Evolutionary conservation across 2,888 invertebrate genomes (phyloP).

Genomic region (Ferdinandea cuprea): DNA sequence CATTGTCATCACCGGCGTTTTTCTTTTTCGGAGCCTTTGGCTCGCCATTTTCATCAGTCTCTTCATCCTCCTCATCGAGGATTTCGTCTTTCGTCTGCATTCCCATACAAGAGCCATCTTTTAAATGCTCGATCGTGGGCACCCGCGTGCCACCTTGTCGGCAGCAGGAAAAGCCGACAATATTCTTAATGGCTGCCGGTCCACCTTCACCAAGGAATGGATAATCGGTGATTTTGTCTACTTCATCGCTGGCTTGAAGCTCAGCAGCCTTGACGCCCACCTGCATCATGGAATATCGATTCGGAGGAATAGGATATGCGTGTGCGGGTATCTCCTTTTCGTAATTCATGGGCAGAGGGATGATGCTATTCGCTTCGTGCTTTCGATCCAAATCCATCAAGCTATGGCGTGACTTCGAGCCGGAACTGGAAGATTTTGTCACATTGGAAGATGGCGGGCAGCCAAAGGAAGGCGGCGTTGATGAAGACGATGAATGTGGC

Average conservation of each 20-base stretch:
- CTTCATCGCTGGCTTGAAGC: slow-evolving; percentile 76
- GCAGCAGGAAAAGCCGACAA: slow-evolving; percentile 89
- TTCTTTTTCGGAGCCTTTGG: slow-evolving; percentile 80
- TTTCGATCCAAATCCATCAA: slow-evolving; percentile 81
- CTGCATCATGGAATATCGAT: slow-evolving; percentile 78
- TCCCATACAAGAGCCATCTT: slow-evolving; percentile 89
- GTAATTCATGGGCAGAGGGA: slow-evolving; percentile 82
- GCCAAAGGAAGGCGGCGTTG: slow-evolving; percentile 75
- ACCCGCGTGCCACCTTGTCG: slow-evolving; percentile 89
- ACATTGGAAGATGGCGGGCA: slow-evolving; percentile 75
- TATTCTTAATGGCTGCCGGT: slow-evolving; percentile 86
- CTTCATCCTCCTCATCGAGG: slow-evolving; percentile 85
- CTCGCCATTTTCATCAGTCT: slow-evolving; percentile 83
- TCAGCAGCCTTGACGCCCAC: slow-evolving; percentile 75
- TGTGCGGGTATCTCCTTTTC: slow-evolving; percentile 83
- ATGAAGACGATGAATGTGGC: slow-evolving; percentile 73
- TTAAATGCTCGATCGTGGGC: slow-evolving; percentile 88
- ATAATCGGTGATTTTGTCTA: slow-evolving; percentile 82
- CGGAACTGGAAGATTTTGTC: slow-evolving; percentile 74
- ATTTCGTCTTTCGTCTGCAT: slow-evolving; percentile 89
- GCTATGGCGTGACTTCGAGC: slow-evolving; percentile 59
- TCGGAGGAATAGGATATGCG: slow-evolving; percentile 83
- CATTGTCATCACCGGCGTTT: slow-evolving; percentile 79
- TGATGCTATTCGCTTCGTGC: slow-evolving; percentile 81
- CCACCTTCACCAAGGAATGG: slow-evolving; percentile 89